Percentiles rank a stretch among this genome's conserved stretches.
These are phyloP conservation scores for Mionectes olivaceus DNA, from an alignment of 2,797 vertebrate species.

Conservation along the genomic window DNA sequence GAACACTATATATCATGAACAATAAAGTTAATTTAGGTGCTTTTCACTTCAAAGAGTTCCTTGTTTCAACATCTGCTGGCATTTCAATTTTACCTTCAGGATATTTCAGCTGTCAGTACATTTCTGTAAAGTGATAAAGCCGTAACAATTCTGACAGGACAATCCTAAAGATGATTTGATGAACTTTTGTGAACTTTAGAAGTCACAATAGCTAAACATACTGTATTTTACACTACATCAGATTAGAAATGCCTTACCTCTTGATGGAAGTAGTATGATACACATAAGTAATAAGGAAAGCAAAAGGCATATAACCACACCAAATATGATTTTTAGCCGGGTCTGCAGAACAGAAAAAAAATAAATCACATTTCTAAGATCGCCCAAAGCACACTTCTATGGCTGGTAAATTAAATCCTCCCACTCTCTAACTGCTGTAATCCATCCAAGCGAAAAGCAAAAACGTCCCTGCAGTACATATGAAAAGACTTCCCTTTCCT, in stretches of 20 bases:
- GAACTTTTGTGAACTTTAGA: slow-evolving; percentile 36
- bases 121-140: slow-evolving; percentile 39
- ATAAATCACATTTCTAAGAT: slow-evolving; percentile 37
- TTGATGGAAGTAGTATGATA: slow-evolving; percentile 76
- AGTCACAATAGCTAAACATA: background rate
- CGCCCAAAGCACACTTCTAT: background rate
- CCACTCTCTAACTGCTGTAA: slow-evolving; percentile 58
- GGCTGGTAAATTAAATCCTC: slow-evolving; percentile 43
- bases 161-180: slow-evolving; percentile 35
- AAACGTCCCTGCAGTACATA: slow-evolving; percentile 39
- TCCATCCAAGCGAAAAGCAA: slow-evolving; percentile 15
- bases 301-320: slow-evolving; percentile 69
- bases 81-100: slow-evolving; percentile 61
- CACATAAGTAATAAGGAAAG: slow-evolving; percentile 77
- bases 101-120: slow-evolving; percentile 62
- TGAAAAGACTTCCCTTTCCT: slow-evolving; percentile 50
- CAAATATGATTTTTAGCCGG: slow-evolving; percentile 79
- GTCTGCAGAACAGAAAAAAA: slow-evolving; percentile 76
- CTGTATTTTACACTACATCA: slow-evolving; percentile 23
- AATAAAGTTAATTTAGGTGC: slow-evolving; percentile 21
- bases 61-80: slow-evolving; percentile 51
- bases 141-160: slow-evolving; percentile 48
- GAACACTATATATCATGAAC: slow-evolving; percentile 28
- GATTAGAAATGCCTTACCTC: slow-evolving; percentile 77
- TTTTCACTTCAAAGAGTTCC: slow-evolving; percentile 63